These are phyloP conservation scores for Trachymyrmex cornetzi DNA, from an alignment of 1,140 invertebrate species.

Conservation along the genomic window DNA sequence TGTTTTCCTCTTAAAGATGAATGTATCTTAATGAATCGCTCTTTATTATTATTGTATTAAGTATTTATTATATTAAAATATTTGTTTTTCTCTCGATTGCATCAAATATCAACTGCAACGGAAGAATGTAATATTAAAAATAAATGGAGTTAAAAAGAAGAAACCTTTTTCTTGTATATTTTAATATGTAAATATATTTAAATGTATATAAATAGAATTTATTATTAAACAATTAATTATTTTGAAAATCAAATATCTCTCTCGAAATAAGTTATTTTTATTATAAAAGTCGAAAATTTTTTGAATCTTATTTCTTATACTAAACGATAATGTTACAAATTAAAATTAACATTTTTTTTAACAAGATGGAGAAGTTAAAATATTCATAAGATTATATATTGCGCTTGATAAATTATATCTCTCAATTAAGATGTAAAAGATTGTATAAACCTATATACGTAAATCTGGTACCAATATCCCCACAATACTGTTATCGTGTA, in stretches of 20 bases:
- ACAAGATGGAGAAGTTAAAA: neutral
- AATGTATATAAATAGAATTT: neutral
- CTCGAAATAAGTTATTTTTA: neutral
- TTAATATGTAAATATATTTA: neutral
- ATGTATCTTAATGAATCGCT: slow-evolving; percentile 22
- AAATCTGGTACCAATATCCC: neutral
- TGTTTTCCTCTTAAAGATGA: slow-evolving; percentile 4
- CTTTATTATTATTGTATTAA: neutral
- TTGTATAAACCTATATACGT: neutral
- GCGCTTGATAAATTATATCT: neutral
- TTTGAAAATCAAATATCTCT: neutral
- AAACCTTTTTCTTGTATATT: neutral
- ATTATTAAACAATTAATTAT: slow-evolving; percentile 2
- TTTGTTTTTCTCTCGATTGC: neutral
- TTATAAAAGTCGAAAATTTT: neutral
- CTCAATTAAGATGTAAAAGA: neutral
- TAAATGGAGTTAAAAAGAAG: neutral
- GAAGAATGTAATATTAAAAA: neutral
- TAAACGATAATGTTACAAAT: neutral
- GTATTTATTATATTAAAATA: neutral
- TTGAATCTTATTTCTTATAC: neutral
- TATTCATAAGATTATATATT: neutral
- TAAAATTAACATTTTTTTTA: neutral
- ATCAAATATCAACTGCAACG: neutral
- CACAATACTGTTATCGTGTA: slow-evolving; percentile 2